Conservation (phyloP, 2,113 vertebrate genomes). For the Cyphotilapia sp. region DNA sequence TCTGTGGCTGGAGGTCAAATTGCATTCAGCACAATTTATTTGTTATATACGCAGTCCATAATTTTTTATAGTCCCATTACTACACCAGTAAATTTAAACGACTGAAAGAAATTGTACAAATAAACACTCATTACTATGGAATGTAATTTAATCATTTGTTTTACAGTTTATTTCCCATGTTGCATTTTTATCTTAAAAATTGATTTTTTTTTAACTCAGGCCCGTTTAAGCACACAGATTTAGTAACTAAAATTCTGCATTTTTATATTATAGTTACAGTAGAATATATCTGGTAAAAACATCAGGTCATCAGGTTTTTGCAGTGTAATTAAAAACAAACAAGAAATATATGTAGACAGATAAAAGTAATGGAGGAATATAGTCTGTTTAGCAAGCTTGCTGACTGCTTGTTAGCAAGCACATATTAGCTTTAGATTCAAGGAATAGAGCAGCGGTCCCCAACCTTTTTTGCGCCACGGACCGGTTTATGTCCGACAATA, state of each 20-base stretch:
- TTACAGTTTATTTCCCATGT: neutral
- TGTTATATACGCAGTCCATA: neutral
- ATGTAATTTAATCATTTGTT: neutral
- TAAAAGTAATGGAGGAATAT: neutral
- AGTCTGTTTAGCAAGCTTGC: no score
- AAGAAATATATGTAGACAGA: neutral
- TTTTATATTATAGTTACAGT: neutral
- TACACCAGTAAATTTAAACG: neutral
- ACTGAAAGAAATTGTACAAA: neutral
- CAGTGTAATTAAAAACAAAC: neutral
- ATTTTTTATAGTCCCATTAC: neutral
- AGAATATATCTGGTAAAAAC: neutral
- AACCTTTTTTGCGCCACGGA: rapidly evolving
- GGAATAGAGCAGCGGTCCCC: rapidly evolving
- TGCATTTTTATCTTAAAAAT: neutral
- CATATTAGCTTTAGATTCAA: neutral
- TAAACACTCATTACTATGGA: neutral
- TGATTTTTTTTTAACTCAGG: rapidly evolving
- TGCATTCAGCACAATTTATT: neutral
- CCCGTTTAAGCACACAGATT: rapidly evolving
- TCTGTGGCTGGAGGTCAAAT: neutral
- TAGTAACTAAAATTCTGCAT: neutral
- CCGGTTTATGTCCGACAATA: rapidly evolving
- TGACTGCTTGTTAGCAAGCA: neutral
- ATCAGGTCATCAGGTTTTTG: neutral